Base-by-base conservation (phyloP, 2,797 vertebrate genomes). In the Leptatherina wallacei region DNA sequence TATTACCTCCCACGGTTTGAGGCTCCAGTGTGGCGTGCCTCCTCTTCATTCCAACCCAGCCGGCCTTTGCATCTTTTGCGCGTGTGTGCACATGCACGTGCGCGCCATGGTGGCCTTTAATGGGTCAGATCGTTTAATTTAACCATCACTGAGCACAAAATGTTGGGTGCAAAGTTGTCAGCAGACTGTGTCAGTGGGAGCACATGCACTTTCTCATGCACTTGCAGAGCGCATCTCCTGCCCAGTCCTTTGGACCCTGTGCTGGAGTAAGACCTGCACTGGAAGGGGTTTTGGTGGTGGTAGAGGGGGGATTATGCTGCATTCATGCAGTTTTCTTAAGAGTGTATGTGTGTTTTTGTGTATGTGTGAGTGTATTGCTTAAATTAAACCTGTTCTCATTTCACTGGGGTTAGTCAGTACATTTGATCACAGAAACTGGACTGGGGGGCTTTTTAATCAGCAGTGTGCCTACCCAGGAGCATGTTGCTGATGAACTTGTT, bases 401-500 rank as follows among this genome's bases (percentile, higher is more conserved):
- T 77, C 16, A 73, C 66, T 49, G n/a, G 35, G 20, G 24, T 54
- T 68, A 42, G 44, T 0, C 24, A 32, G 18, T 69, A 57, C 58
- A 38, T 77, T 69, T 71, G 8, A 66, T 61, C 57, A 44, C 58
- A 47, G n/a, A n/a, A 20, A 40, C 2, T 61, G 10, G 7, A 57
- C 14, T 30, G 49, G 61, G 69, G 36, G 56, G 61, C 51, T n/a
- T 29, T 71, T 68, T 47, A 71, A 77, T 84, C 33, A 75, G 71
- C 60, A n/a, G 0, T 12, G 11, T 30, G 32, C 33, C 52, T 35
- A 27, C 59, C 32, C 62, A 74, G 65, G 2, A 61, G 38, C 70
- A 33, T 51, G 30, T 38, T 44, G 29, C 57, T 73, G 35, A 70
- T 84, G 29, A 78, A 87, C 87, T 85, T 90, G 80, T 85, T 87